Percentiles rank a stretch among this genome's conserved stretches.
Evolutionary conservation across 2,797 vertebrate species (phyloP).

Genomic region (Cynopterus sphinx): DNA sequence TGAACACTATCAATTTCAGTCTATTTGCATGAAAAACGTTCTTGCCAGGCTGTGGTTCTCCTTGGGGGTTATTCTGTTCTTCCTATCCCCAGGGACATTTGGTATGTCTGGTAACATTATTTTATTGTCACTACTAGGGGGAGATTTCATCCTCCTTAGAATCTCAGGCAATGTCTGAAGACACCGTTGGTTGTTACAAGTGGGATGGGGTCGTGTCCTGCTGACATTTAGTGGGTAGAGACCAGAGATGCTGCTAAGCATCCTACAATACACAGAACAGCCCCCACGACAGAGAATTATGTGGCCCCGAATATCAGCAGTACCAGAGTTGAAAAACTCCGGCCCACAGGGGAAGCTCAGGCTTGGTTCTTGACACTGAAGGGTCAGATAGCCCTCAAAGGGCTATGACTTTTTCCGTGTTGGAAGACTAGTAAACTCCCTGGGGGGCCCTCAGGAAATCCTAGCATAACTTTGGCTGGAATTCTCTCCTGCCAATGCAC

Average conservation of each 20-base stretch:
- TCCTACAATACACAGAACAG: background rate
- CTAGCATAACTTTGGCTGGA: background rate
- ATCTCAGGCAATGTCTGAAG: background rate
- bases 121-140: background rate
- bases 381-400: background rate
- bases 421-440: background rate
- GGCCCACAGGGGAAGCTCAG: background rate
- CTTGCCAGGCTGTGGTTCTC: background rate
- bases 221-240: background rate
- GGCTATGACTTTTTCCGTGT: background rate
- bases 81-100: background rate
- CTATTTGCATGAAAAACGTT: slow-evolving; percentile 27
- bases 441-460: background rate
- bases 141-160: background rate
- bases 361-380: background rate
- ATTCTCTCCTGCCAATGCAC: background rate
- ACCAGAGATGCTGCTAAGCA: background rate
- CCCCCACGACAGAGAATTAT: background rate
- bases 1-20: background rate
- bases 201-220: background rate
- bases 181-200: background rate
- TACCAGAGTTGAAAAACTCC: background rate
- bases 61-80: background rate
- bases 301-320: background rate
- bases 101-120: background rate